Percentiles rank a stretch among this genome's conserved stretches.
Conservation (phyloP, 2,113 vertebrate genomes). For the Choloepus hoffmanni region DNA sequence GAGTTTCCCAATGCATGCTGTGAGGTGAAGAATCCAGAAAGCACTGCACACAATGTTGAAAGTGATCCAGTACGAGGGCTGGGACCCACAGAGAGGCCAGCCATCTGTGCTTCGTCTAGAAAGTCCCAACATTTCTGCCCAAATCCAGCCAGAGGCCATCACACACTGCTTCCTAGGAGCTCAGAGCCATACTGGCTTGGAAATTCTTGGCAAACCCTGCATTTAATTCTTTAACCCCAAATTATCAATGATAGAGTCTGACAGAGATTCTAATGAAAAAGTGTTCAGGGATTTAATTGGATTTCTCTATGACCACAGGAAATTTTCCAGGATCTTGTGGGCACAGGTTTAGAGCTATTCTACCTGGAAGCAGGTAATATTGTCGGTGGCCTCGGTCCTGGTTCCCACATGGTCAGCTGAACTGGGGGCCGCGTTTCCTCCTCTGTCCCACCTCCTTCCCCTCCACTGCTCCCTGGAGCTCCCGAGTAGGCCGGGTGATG, state of each 20-base stretch:
- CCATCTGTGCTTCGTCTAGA: background rate
- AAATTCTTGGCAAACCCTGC: background rate
- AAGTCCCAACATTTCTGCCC: background rate
- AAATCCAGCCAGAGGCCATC: background rate
- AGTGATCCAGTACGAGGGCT: background rate
- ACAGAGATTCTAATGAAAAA: background rate
- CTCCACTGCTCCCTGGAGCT: background rate
- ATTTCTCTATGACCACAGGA: background rate
- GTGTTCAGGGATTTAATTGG: background rate
- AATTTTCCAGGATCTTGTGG: background rate
- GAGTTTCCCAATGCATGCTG: background rate
- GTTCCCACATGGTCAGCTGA: background rate
- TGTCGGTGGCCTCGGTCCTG: background rate
- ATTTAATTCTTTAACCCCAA: background rate
- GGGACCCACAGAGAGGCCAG: background rate
- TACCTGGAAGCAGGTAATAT: background rate
- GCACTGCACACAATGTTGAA: background rate
- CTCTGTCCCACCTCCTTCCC: background rate
- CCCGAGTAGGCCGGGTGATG: background rate
- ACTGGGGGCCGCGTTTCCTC: background rate
- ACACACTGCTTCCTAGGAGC: background rate
- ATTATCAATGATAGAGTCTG: background rate
- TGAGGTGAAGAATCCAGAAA: background rate
- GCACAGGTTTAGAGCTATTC: background rate
- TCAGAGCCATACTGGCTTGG: background rate